Percentiles rank a stretch among this genome's conserved stretches.
These are phyloP conservation scores for Disparrhopalites patrizii DNA, from an alignment of 2,888 invertebrate genomes.

Conservation along the genomic window DNA sequence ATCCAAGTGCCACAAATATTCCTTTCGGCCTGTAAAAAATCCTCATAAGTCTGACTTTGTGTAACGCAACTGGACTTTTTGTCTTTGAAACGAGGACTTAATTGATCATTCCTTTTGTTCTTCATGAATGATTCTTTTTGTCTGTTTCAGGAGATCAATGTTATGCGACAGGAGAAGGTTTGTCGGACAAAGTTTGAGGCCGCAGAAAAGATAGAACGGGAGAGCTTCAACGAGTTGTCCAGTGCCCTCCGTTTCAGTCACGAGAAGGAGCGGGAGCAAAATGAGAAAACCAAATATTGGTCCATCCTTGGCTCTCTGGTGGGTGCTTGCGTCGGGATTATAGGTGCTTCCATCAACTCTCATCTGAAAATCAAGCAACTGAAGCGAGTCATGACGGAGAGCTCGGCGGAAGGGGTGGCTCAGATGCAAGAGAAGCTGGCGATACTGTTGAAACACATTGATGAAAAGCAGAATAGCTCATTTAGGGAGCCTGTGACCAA, in stretches of 20 bases:
- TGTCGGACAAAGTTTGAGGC: conserved; percentile 60
- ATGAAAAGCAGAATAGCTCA: neutral
- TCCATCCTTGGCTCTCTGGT: conserved; percentile 68
- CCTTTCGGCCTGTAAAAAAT: no score
- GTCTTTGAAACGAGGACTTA: no score
- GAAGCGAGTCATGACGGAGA: conserved; percentile 59
- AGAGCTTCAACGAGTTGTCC: conserved; percentile 67
- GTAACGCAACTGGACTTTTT: no score
- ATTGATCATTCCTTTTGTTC: neutral
- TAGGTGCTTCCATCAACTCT: conserved; percentile 65
- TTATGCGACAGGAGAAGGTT: conserved; percentile 54
- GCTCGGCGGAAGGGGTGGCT: conserved; percentile 48
- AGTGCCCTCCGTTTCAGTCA: conserved; percentile 74
- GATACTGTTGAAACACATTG: neutral
- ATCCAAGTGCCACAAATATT: no score
- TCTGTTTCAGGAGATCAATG: conserved; percentile 58
- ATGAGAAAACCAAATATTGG: conserved; percentile 81
- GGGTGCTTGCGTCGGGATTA: conserved; percentile 63
- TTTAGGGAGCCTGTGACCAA: neutral
- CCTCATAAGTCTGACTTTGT: no score
- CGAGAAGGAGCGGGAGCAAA: conserved; percentile 74
- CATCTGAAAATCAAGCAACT: conserved; percentile 63
- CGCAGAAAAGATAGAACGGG: conserved; percentile 70
- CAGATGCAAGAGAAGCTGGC: conserved; percentile 8
- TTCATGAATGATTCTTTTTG: neutral